Conservation (phyloP, 2,113 vertebrate species). For the Sinocyclocheilus anophthalmus region DNA sequence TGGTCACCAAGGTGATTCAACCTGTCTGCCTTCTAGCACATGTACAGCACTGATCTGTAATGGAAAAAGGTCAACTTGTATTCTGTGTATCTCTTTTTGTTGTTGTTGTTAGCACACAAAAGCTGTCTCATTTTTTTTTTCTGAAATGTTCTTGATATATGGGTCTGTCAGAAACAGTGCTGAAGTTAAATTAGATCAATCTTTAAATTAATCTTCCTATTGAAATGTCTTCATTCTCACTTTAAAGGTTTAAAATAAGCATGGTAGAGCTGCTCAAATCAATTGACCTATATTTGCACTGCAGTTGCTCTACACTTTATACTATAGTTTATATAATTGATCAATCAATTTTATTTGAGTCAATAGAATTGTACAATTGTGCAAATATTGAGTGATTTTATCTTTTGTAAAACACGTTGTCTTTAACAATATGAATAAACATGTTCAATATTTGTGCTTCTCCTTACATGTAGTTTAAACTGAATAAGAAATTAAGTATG, state of each 20-base stretch:
- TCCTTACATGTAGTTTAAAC: not conserved
- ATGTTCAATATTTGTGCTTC: not conserved
- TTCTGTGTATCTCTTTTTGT: too few species aligned
- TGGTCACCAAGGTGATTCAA: not conserved
- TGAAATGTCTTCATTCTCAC: not conserved
- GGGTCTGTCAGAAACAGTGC: not conserved
- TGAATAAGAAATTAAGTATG: not conserved
- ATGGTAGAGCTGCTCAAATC: not conserved
- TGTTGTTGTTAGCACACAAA: too few species aligned
- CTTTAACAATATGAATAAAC: conserved; percentile 45
- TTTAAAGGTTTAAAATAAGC: too few species aligned
- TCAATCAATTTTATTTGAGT: not conserved
- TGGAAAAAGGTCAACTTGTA: not conserved
- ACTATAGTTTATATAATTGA: conserved; percentile 11
- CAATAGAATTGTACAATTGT: conserved; percentile 4
- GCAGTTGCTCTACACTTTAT: not conserved
- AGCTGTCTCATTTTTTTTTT: too few species aligned
- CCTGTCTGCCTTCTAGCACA: not conserved
- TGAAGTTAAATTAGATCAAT: not conserved
- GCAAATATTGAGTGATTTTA: not conserved
- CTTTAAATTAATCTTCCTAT: not conserved
- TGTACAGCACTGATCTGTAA: not conserved
- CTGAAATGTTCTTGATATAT: not conserved
- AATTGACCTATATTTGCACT: conserved; percentile 13
- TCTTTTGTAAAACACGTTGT: conserved; percentile 42